Base-by-base conservation (phyloP, 2,888 invertebrate genomes). In the Amiota mariae region DNA sequence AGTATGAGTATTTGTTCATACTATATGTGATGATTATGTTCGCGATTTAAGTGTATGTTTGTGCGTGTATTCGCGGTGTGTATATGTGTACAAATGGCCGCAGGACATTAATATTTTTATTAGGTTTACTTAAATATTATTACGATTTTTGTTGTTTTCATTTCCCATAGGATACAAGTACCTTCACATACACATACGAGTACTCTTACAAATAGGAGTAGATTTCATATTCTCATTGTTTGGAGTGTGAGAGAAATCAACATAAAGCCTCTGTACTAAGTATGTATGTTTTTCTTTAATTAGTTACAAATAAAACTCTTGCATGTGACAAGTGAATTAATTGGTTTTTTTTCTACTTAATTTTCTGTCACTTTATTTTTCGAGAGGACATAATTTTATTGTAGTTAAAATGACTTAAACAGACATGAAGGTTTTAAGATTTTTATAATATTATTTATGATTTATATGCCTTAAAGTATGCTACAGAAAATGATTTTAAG, bases 21-120 rank as follows among this genome's bases (percentile, higher is more conserved):
- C 15, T 57, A 8, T 20, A 15, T 20, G 59, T 15, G n/a, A 13
- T 15, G 54, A 13, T 15, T n/a, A 12, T 54, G 13, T 2, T 2
- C n/a, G 54, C 54, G 13, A n/a, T 8, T 1, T 54, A 6, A 15
- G n/a, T 13, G 54, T 54, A 8, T 54, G 54, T 10, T n/a, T 57
- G 49, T 57, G 13, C 54, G 24, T 13, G 36, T 20, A 36, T 46
- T 57, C n/a, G n/a, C n/a, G n/a, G n/a, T 13, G 54, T n/a, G 12
- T 51, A 66, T 63, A 3, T 46, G 70, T 61, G 59, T 59, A 20
- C 12, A 54, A 59, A 48, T 24, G 57, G 24, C 61, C 59, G 59
- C 71, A 71, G 71, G 61, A 71, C 75, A 80, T 80, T 83, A 76
- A 81, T 83, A 81, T 81, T 83, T 81, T 83, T 80, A 83, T 83